phyloP scores from a whole-genome alignment of 2,888 invertebrate species.

The Leptopilina myrica region DNA sequence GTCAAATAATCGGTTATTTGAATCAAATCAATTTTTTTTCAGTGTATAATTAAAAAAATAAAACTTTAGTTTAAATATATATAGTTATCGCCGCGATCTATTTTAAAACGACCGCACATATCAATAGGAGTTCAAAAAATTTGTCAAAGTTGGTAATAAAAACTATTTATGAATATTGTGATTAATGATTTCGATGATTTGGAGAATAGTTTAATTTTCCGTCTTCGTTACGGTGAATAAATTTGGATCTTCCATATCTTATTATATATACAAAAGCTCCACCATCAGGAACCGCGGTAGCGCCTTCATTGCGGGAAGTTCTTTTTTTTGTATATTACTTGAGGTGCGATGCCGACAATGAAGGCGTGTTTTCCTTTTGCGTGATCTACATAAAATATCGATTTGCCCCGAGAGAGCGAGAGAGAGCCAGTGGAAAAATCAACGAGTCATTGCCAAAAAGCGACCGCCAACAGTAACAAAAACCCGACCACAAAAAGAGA shows the following conservation, averaged over 20 bases:
- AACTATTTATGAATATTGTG: no score
- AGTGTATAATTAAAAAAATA: no score
- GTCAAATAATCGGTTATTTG: no score
- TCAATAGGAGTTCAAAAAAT: no score
- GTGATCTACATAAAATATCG: conserved; percentile 51
- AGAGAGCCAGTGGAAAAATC: conserved; percentile 38
- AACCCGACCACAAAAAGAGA: conserved; percentile 63
- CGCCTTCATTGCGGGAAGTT: conserved; percentile 3
- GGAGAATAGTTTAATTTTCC: conserved; percentile 45
- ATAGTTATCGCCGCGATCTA: no score
- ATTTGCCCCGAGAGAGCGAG: conserved; percentile 8
- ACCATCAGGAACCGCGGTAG: conserved; percentile 38
- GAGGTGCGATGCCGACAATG: conserved; percentile 43
- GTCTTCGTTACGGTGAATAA: conserved; percentile 4
- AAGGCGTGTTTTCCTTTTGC: conserved; percentile 46
- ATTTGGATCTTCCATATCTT: not conserved
- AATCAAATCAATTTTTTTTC: no score
- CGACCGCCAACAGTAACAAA: not conserved
- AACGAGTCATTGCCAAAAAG: conserved; percentile 43
- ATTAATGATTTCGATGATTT: not conserved
- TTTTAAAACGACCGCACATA: no score
- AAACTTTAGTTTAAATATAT: no score
- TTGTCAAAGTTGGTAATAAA: no score
- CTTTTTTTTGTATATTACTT: conserved; percentile 39
- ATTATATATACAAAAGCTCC: conserved; percentile 24